Evolutionary conservation across 2,113 vertebrate species (phyloP).

Genomic region (Ophiodon elongatus): DNA sequence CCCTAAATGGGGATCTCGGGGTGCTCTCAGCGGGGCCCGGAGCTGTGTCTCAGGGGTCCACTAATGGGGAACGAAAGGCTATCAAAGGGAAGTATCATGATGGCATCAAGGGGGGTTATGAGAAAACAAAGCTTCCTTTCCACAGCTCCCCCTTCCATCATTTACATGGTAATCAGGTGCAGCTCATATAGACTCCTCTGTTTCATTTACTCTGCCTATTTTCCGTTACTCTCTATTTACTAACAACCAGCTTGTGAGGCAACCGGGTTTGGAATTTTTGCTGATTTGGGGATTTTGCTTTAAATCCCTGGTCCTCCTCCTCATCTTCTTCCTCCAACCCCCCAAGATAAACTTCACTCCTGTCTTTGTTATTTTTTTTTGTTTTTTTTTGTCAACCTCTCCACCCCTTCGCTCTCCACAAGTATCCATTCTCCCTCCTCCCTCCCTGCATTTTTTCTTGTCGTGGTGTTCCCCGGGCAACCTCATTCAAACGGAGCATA

Average conservation of each 20-base stretch:
- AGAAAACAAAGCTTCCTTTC: slow-evolving; percentile 83
- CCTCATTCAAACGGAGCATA: slow-evolving; percentile 81
- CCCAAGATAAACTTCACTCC: slow-evolving; percentile 57
- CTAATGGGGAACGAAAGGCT: slow-evolving; percentile 85
- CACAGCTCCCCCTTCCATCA: slow-evolving; percentile 64
- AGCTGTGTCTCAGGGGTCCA: slow-evolving; percentile 75
- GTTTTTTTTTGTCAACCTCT: slow-evolving; percentile 51
- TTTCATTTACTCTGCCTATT: slow-evolving; percentile 76
- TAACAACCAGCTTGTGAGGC: slow-evolving; percentile 28
- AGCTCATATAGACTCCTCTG: slow-evolving; percentile 76
- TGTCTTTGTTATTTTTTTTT: slow-evolving; percentile 32
- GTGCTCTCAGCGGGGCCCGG: slow-evolving; percentile 75
- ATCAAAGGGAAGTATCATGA: slow-evolving; percentile 86
- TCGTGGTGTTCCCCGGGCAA: slow-evolving; percentile 79
- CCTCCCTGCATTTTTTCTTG: slow-evolving; percentile 78
- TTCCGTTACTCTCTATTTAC: slow-evolving; percentile 57
- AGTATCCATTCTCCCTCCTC: slow-evolving; percentile 43
- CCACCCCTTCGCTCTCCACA: slow-evolving; percentile 59
- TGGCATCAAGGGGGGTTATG: slow-evolving; percentile 80
- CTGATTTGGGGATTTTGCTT: slow-evolving; percentile 50
- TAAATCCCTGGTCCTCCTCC: slow-evolving; percentile 23
- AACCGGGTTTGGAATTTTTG: neutral
- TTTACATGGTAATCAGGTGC: slow-evolving; percentile 85
- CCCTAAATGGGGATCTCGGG: slow-evolving; percentile 77
- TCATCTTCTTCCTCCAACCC: slow-evolving; percentile 31